Percentiles rank a stretch among this genome's conserved stretches.
phyloP scores from a whole-genome alignment of 2,888 invertebrate genomes.

The Syritta pipiens region DNA sequence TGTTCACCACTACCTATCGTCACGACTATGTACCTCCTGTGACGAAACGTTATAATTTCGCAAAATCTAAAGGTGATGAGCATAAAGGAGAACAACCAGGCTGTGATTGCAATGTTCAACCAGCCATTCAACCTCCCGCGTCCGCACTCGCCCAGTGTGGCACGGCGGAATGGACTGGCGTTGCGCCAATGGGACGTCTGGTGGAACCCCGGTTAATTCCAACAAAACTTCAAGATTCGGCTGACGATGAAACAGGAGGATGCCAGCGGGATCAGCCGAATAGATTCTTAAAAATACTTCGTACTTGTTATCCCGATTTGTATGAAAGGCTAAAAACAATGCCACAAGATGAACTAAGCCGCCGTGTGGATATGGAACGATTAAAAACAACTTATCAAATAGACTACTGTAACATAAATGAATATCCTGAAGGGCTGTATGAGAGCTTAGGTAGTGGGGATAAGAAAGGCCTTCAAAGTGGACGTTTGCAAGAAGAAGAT shows the following conservation, averaged over 20 bases:
- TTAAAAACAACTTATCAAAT: slow-evolving; percentile 82
- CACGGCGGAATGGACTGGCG: slow-evolving; percentile 76
- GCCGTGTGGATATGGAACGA: slow-evolving; percentile 81
- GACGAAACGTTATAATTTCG: slow-evolving; percentile 75
- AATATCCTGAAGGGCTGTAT: slow-evolving; percentile 76
- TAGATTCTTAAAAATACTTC: slow-evolving; percentile 76
- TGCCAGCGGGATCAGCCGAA: slow-evolving; percentile 76
- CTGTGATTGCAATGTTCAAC: slow-evolving; percentile 31
- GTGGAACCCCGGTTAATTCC: slow-evolving; percentile 76
- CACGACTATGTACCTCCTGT: slow-evolving; percentile 76
- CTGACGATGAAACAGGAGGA: slow-evolving; percentile 52
- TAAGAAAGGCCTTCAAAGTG: slow-evolving; percentile 71
- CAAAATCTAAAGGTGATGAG: slow-evolving; percentile 55
- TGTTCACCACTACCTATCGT: slow-evolving; percentile 77
- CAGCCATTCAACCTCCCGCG: slow-evolving; percentile 64
- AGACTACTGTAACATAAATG: slow-evolving; percentile 80
- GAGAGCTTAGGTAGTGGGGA: slow-evolving; percentile 72
- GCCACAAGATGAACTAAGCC: slow-evolving; percentile 80
- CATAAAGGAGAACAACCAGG: slow-evolving; percentile 22
- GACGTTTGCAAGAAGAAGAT: slow-evolving; percentile 70
- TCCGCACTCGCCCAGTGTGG: slow-evolving; percentile 71
- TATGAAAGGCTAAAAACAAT: slow-evolving; percentile 81
- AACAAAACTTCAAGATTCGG: slow-evolving; percentile 70
- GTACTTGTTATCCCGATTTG: slow-evolving; percentile 81
- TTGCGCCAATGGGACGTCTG: slow-evolving; percentile 76